These are phyloP conservation scores for Vicugna pacos DNA, from an alignment of 2,113 vertebrate species.

Conservation along the genomic window DNA sequence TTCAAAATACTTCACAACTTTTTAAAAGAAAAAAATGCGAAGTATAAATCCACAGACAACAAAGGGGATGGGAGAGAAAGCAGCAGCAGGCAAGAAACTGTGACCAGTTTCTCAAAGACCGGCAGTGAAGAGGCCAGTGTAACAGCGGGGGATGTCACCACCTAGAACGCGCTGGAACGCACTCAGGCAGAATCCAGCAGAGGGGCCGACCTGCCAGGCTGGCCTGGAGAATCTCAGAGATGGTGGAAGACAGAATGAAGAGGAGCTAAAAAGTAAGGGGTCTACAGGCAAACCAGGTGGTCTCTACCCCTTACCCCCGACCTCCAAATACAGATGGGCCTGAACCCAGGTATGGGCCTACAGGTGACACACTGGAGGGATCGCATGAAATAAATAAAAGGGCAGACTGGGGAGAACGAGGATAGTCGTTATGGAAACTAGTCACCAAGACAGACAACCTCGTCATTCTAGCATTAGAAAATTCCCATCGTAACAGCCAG, in stretches of 20 bases:
- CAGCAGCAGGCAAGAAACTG: neutral
- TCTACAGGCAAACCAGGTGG: neutral
- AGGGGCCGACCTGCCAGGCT: neutral
- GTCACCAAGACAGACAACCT: neutral
- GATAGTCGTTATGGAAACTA: neutral
- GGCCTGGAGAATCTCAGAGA: neutral
- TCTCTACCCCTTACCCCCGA: neutral
- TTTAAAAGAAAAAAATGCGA: neutral
- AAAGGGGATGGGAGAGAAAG: neutral
- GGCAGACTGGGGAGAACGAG: neutral
- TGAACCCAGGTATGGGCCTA: neutral
- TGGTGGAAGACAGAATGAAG: neutral
- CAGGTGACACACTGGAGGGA: neutral
- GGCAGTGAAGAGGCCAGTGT: neutral
- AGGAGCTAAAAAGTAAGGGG: neutral
- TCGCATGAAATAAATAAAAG: neutral
- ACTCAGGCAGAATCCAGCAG: neutral
- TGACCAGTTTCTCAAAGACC: neutral
- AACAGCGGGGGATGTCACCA: neutral
- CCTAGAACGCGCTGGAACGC: neutral
- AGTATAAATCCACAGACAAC: neutral
- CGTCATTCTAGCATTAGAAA: conserved; percentile 13
- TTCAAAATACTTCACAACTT: neutral
- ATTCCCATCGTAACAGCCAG: neutral
- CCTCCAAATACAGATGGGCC: neutral